Evolutionary conservation across 1,140 invertebrate species (phyloP).

Genomic region (Drosophila kanapiae): DNA sequence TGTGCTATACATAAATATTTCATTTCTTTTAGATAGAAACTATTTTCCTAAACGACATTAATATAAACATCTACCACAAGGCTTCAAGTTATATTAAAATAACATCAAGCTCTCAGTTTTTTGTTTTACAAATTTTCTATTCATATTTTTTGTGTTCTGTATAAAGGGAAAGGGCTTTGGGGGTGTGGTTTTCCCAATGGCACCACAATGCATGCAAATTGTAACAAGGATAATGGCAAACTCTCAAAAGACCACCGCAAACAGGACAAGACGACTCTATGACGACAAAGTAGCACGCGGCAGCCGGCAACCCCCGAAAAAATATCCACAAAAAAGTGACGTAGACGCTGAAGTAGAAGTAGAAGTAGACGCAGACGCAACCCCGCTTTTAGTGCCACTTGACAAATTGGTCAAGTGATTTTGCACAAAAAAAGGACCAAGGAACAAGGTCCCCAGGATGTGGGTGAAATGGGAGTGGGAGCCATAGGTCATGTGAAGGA

Average conservation of each 20-base stretch:
- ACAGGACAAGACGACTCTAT: constrained; percentile 43
- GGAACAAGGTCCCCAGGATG: not conserved
- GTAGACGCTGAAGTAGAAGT: constrained; percentile 30
- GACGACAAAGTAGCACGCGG: constrained; percentile 45
- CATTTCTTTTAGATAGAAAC: no score
- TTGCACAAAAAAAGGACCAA: constrained; percentile 64
- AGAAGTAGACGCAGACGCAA: constrained; percentile 60
- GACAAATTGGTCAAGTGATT: constrained; percentile 84
- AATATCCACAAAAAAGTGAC: constrained; percentile 3
- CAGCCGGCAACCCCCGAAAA: constrained; percentile 33
- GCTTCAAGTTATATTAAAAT: no score
- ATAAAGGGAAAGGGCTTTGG: no score
- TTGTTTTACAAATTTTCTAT: no score
- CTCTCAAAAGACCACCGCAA: constrained; percentile 77
- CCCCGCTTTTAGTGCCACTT: constrained; percentile 73
- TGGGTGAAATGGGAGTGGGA: not conserved
- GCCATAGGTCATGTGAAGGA: constrained; percentile 6
- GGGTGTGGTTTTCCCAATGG: constrained; percentile 15
- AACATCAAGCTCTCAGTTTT: no score
- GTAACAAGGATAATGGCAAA: constrained; percentile 80
- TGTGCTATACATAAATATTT: no score
- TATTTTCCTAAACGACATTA: no score
- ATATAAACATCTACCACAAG: no score
- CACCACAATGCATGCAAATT: constrained; percentile 81
- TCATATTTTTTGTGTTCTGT: no score